Conservation (phyloP, 2,888 invertebrate genomes). For the Ormyrus thymus region DNA sequence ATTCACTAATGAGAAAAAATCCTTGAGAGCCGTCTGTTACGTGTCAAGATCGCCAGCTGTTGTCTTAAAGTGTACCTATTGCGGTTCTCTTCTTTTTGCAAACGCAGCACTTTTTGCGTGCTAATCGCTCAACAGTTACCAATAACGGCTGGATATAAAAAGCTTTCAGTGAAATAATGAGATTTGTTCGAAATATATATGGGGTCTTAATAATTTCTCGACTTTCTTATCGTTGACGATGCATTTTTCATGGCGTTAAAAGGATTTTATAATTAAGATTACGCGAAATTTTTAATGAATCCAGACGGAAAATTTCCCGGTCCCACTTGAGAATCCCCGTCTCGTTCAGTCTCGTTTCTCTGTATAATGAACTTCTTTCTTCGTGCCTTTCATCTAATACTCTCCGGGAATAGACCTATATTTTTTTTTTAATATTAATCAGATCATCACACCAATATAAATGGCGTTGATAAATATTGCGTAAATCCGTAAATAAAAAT, state of each 20-base stretch:
- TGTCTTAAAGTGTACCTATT: constrained; percentile 1
- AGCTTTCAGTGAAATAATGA: background rate
- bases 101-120: too few species aligned
- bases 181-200: too few species aligned
- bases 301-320: constrained; percentile 2
- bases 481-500: too few species aligned
- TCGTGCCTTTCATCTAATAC: constrained; percentile 21
- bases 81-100: constrained; percentile 9
- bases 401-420: constrained; percentile 13
- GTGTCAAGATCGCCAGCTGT: constrained; percentile 32
- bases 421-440: background rate
- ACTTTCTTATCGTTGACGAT: background rate
- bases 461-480: too few species aligned
- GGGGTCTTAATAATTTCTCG: background rate
- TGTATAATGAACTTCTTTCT: constrained; percentile 28
- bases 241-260: background rate
- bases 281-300: constrained; percentile 17
- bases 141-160: background rate
- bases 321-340: background rate
- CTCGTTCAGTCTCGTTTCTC: background rate
- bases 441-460: too few species aligned
- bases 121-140: background rate
- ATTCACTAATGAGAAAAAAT: constrained; percentile 26
- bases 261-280: background rate
- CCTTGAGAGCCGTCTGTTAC: constrained; percentile 18